Evolutionary conservation across 2,113 vertebrate species (phyloP).

Genomic region (Ailurus styani): DNA sequence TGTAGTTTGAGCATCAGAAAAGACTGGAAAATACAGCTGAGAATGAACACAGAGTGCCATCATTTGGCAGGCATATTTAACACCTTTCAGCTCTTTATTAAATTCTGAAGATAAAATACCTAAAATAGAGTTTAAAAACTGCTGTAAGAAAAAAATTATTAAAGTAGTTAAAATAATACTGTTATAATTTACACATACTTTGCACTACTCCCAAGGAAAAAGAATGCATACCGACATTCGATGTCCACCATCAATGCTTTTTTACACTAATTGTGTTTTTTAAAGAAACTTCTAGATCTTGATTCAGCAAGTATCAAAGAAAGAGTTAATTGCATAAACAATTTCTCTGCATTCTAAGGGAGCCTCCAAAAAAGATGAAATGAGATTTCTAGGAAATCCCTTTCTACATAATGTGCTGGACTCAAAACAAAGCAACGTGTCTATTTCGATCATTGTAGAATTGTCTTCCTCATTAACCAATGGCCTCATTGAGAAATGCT

Average conservation of each 20-base stretch:
- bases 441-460: neutral
- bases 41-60: neutral
- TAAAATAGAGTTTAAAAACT: neutral
- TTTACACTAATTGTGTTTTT: neutral
- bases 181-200: neutral
- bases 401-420: neutral
- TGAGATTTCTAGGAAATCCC: neutral
- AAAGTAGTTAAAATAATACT: neutral
- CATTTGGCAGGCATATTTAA: neutral
- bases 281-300: neutral
- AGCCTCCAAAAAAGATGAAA: neutral
- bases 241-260: neutral
- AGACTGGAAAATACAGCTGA: neutral
- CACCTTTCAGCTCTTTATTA: neutral
- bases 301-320: neutral
- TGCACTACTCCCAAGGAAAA: neutral
- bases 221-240: neutral
- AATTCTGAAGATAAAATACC: neutral
- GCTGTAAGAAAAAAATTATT: neutral
- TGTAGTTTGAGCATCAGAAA: neutral
- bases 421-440: neutral
- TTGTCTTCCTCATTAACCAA: neutral
- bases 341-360: neutral
- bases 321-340: neutral
- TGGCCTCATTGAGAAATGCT: neutral